Conservation (phyloP, 2,888 invertebrate species). For the Agrotis puta region DNA sequence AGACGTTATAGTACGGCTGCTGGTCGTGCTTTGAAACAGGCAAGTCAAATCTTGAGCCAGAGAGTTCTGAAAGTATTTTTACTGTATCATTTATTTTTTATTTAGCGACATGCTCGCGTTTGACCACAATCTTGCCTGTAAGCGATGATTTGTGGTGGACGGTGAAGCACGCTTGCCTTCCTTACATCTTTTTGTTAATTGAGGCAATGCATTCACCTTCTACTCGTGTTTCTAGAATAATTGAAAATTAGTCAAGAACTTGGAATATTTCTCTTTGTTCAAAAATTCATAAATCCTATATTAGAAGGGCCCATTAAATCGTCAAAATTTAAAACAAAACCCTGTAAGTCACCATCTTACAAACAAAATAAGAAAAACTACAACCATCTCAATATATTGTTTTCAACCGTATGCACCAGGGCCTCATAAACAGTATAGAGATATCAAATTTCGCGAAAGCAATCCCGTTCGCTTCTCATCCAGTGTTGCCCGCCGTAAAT, state of each 20-base stretch:
- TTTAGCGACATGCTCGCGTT: too few relatives aligned
- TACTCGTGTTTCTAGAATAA: neutral
- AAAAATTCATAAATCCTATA: neutral
- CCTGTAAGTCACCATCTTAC: slow-evolving; percentile 8
- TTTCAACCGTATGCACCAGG: slow-evolving; percentile 78
- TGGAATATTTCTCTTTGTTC: neutral
- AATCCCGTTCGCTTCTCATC: slow-evolving; percentile 80
- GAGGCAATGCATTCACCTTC: neutral
- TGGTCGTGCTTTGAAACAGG: too few relatives aligned
- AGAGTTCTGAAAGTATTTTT: neutral
- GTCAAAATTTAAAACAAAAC: slow-evolving; percentile 4
- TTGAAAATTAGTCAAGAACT: neutral
- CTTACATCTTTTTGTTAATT: neutral
- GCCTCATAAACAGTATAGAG: slow-evolving; percentile 86
- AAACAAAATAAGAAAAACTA: slow-evolving; percentile 36
- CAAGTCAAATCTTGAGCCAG: too few relatives aligned
- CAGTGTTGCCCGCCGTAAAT: slow-evolving; percentile 84
- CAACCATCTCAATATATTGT: slow-evolving; percentile 58
- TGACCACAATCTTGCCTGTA: too few relatives aligned
- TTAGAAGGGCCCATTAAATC: neutral
- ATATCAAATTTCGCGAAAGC: slow-evolving; percentile 89
- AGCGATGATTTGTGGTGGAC: too few relatives aligned
- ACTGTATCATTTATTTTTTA: neutral
- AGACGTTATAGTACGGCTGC: too few relatives aligned
- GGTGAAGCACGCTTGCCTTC: too few relatives aligned